Percentiles rank a stretch among this genome's conserved stretches.
These are phyloP conservation scores for Podilymbus podiceps DNA, from an alignment of 2,113 vertebrate species.

Conservation along the genomic window DNA sequence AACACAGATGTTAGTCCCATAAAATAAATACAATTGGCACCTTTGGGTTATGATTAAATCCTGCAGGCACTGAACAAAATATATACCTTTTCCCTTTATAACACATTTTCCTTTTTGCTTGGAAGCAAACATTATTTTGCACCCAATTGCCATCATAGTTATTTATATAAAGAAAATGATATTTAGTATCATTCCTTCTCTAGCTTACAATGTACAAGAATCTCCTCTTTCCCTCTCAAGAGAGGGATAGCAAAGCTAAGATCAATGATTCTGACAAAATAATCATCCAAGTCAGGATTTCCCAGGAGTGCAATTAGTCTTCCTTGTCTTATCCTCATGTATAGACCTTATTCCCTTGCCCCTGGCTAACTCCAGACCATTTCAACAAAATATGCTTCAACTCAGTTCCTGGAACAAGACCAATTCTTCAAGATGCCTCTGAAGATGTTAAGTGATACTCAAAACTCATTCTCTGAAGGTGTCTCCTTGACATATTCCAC, in stretches of 20 bases:
- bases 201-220: not conserved
- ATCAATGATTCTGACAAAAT: constrained; percentile 31
- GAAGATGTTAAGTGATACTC: not conserved
- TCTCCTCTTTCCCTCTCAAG: not conserved
- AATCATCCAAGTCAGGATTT: constrained; percentile 11
- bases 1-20: constrained; percentile 74
- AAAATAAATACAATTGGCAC: constrained; percentile 71
- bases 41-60: constrained; percentile 67
- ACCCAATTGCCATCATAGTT: not conserved
- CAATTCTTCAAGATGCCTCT: not conserved
- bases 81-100: not conserved
- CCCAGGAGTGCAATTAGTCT: not conserved
- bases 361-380: not conserved
- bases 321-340: not conserved
- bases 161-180: constrained; percentile 20
- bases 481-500: not conserved
- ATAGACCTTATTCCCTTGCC: not conserved
- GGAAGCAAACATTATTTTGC: not conserved
- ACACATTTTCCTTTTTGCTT: not conserved
- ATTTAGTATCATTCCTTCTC: not conserved
- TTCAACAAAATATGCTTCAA: not conserved
- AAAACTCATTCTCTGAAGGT: not conserved
- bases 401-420: not conserved
- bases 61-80: constrained; percentile 36
- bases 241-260: not conserved